Evolutionary conservation across 2,113 vertebrate species (phyloP).

Genomic region (Pterocles orientalis): DNA sequence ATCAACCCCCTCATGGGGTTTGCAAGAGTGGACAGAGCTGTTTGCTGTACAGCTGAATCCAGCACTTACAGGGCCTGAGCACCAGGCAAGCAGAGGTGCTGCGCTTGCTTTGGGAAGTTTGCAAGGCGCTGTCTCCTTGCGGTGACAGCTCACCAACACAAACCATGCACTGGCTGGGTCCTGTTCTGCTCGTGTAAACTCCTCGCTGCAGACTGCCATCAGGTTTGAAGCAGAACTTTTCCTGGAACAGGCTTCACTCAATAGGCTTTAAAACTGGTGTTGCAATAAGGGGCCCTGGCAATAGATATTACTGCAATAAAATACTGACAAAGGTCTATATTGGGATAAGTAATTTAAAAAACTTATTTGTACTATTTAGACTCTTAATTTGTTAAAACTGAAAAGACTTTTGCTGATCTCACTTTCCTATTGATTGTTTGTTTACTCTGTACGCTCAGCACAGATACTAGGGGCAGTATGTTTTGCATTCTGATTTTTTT

Average conservation of each 20-base stretch:
- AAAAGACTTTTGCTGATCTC: constrained; percentile 49
- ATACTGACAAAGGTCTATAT: constrained; percentile 63
- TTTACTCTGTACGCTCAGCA: constrained; percentile 19
- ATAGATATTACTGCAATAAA: constrained; percentile 69
- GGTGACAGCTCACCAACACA: background rate
- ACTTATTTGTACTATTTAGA: constrained; percentile 60
- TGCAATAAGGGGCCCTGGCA: constrained; percentile 59
- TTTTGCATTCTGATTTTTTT: background rate
- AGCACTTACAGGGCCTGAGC: background rate
- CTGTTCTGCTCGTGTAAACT: background rate
- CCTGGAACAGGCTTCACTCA: constrained; percentile 9
- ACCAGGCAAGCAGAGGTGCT: background rate
- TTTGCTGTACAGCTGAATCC: background rate
- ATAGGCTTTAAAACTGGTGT: constrained; percentile 50
- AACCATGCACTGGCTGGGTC: background rate
- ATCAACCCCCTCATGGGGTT: background rate
- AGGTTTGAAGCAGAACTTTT: constrained; percentile 39
- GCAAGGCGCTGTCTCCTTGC: background rate
- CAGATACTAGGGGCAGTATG: background rate
- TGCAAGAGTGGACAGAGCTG: background rate
- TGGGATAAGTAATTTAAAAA: constrained; percentile 60
- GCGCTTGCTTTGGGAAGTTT: background rate
- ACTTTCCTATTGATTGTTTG: constrained; percentile 46
- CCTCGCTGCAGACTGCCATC: background rate
- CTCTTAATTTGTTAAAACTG: constrained; percentile 59